Evolutionary conservation across 2,888 invertebrate genomes (phyloP), one percentile per base, ranked within the genome.

Genomic region (Emmelina monodactyla): DNA sequence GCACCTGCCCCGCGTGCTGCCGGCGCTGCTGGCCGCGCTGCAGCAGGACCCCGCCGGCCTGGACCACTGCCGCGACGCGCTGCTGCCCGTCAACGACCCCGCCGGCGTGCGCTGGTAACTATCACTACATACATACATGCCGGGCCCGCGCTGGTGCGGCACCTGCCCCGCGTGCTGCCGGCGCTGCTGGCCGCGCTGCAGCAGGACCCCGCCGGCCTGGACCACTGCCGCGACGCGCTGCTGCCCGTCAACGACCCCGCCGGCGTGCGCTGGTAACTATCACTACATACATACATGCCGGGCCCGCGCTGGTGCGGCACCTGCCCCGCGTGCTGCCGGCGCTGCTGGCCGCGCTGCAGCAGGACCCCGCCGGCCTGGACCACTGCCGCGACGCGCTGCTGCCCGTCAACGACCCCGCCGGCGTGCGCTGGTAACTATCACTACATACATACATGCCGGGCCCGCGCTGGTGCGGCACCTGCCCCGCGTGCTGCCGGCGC

Each of bases 381-480:
- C 94, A 97, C 63, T 97, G 97, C 61, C 89, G 95, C 60, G 88
- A 91, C 33, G 97, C 98, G 22, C 88, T 98, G 42, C 78, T 97
- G 47, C 94, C 97, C 0, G 92, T 97, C 2, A 83, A 84, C 1
- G 96, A 94, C 58, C 92, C 96, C 59, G 84, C 87, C 14, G 97
- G 96, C 9, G 88, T 96, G 2, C 82, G 94, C 22, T 90, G 90
- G 28, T 88, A 91, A 6, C n/a, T n/a, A n/a, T n/a, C n/a, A n/a
- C n/a, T n/a, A n/a, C n/a, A n/a, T n/a, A n/a, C n/a, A n/a, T n/a
- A n/a, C n/a, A n/a, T 99, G 41, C 98, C 98, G 2, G 60, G 59
- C 41, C 46, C 55, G 47, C 35, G 35, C 28, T 34, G 32, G 38
- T 42, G 51, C 39, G 51, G 57, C 40, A 47, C 97, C 75, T 92